Evolutionary conservation across 2,888 invertebrate genomes (phyloP).

Genomic region (Pristionchus entomophagus): DNA sequence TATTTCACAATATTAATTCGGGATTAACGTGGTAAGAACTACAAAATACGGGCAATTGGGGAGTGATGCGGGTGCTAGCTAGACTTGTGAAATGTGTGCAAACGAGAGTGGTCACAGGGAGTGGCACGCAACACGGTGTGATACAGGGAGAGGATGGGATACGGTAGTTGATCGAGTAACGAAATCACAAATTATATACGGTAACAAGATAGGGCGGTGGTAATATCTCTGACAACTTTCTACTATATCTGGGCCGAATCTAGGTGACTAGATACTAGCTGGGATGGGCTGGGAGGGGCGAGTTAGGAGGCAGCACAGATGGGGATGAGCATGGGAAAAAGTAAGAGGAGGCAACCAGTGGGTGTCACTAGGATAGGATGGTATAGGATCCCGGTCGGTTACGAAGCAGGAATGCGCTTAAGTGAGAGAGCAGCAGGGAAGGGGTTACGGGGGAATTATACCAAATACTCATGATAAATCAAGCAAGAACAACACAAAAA

Average conservation of each 20-base stretch:
- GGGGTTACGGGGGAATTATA: not conserved
- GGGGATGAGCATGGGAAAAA: not conserved
- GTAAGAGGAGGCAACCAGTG: not conserved
- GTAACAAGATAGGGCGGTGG: not conserved
- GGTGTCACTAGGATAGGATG: not conserved
- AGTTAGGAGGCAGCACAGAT: not conserved
- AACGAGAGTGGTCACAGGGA: slow-evolving; percentile 1
- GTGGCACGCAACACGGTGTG: not conserved
- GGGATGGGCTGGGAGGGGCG: too few species aligned
- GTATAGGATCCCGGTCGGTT: not conserved
- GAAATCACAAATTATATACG: slow-evolving; percentile 36
- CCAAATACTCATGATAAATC: not conserved
- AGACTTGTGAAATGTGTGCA: slow-evolving; percentile 21
- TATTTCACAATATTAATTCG: slow-evolving; percentile 1
- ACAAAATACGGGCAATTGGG: not conserved
- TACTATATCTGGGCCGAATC: not conserved
- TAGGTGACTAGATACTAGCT: slow-evolving; percentile 36
- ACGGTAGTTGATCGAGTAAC: slow-evolving; percentile 31
- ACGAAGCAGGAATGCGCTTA: not conserved
- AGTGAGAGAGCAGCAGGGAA: not conserved
- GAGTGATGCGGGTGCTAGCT: not conserved
- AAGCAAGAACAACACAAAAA: not conserved
- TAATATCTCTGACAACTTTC: slow-evolving; percentile 9
- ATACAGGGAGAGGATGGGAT: not conserved
- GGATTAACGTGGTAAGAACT: not conserved